Evolutionary conservation across 1,140 invertebrate genomes (phyloP), one percentile per base, ranked within the genome.

Genomic region (Proales similis): DNA sequence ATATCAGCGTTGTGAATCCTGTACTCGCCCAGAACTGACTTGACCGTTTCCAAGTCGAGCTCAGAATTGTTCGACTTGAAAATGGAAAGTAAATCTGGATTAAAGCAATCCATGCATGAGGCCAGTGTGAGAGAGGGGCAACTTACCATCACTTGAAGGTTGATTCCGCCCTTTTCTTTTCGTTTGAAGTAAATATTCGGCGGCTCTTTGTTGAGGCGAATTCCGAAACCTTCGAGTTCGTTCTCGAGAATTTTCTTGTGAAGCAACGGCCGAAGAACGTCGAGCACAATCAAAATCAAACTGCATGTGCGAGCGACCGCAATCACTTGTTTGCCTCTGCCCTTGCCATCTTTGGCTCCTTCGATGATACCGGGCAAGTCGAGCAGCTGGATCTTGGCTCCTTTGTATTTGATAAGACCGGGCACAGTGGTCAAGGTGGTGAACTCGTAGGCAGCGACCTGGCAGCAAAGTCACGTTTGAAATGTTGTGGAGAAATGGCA

Each of bases 341-440:
- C 92, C 78, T 97, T 96, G 33, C 89, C 89, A 75, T 99, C 95
- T 74, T 99, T 99, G n/a, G 95, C 95, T 67, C 95, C 95, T 80
- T 99, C 95, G 72, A 99, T 99, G 75, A 99, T 99, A 79, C 95
- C 95, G 65, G 95, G 95, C 64, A 99, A 81, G 85, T 99, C 95
- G 3, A 99, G 79, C 22, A 99, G 77, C 85, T 94, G 91, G 74
- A 99, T 94, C 81, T 98, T 99, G 64, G 94, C 95, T 66, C 95
- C 95, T 78, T 99, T 98, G 73, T 98, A 99, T 77, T 93, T 90
- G 69, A 99, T 98, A 72, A 96, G 96, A 45, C 95, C 95, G 49
- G 95, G 95, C 19, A 99, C 95, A 53, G 95, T 98, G 2, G 95
- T 99, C 0, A 99, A 80, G 0, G 95, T 99, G 63, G 95, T 99